These are phyloP conservation scores for Synergus gifuensis DNA, from an alignment of 2,888 invertebrate genomes.

Conservation along the genomic window DNA sequence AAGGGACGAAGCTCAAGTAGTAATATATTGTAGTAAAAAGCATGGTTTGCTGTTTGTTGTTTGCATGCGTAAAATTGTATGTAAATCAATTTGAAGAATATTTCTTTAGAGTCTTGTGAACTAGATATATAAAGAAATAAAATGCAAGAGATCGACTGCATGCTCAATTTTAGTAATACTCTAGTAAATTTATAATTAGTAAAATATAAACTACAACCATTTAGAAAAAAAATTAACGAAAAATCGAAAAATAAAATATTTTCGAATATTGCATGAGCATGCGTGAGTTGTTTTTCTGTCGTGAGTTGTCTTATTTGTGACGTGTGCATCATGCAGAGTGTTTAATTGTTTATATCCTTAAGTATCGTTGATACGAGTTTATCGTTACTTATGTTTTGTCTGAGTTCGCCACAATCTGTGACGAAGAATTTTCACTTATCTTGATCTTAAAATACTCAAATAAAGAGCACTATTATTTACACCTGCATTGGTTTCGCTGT, in stretches of 20 bases:
- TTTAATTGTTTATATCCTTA: slow-evolving; percentile 7
- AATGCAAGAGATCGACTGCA: slow-evolving; percentile 32
- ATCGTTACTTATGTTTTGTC: slow-evolving; percentile 21
- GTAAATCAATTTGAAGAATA: slow-evolving; percentile 18
- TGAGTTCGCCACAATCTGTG: not conserved
- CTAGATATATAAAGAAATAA: slow-evolving; percentile 10
- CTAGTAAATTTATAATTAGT: slow-evolving; percentile 1
- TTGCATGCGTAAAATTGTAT: slow-evolving; percentile 42
- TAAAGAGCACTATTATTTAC: slow-evolving; percentile 45
- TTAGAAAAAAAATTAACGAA: not conserved
- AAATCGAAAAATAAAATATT: not conserved
- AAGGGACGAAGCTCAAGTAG: slow-evolving; percentile 38
- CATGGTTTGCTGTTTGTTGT: slow-evolving; percentile 44
- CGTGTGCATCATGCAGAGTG: slow-evolving; percentile 15
- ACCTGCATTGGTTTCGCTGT: slow-evolving; percentile 51
- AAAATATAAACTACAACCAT: not conserved
- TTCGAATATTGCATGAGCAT: slow-evolving; percentile 26
- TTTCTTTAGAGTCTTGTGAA: not conserved
- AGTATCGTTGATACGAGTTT: slow-evolving; percentile 27
- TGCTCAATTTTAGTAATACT: slow-evolving; percentile 31
- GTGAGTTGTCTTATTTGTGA: slow-evolving; percentile 26
- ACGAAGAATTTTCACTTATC: not conserved
- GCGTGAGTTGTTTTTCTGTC: slow-evolving; percentile 24
- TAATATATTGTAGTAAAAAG: slow-evolving; percentile 38
- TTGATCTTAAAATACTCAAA: slow-evolving; percentile 26